These are phyloP conservation scores for Pemphredon lugubris DNA, from an alignment of 2,888 invertebrate genomes.

Conservation along the genomic window DNA sequence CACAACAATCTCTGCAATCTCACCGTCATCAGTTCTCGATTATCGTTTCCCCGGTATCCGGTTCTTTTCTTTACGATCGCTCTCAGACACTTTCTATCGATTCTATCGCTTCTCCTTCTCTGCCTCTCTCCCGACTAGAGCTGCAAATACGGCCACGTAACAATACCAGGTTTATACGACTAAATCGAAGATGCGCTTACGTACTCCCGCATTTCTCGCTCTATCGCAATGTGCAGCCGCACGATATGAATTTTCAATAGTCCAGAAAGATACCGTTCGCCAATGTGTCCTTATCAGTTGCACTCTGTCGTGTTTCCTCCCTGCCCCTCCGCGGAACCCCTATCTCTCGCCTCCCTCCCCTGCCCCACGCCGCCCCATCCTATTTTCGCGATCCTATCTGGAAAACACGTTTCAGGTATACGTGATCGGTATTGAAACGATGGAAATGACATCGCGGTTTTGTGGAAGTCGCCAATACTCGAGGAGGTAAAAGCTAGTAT, in stretches of 20 bases:
- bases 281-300: slow-evolving; percentile 7
- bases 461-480: neutral
- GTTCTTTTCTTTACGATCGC: neutral
- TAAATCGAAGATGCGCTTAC: slow-evolving; percentile 6
- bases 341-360: too few species aligned
- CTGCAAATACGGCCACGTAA: neutral
- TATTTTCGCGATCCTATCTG: neutral
- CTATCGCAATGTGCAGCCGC: neutral
- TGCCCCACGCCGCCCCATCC: too few species aligned
- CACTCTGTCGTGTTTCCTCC: neutral
- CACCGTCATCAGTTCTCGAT: neutral
- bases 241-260: slow-evolving; percentile 9
- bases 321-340: too few species aligned
- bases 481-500: neutral
- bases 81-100: neutral
- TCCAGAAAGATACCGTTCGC: neutral
- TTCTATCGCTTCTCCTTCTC: neutral
- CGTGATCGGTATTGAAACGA: slow-evolving; percentile 4
- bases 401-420: neutral
- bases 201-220: neutral
- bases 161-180: neutral
- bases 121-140: too few species aligned
- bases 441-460: neutral
- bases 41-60: neutral
- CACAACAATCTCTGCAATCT: neutral